Conservation (phyloP, 2,797 vertebrate genomes). For the Pseudotriccus pelzelni region DNA sequence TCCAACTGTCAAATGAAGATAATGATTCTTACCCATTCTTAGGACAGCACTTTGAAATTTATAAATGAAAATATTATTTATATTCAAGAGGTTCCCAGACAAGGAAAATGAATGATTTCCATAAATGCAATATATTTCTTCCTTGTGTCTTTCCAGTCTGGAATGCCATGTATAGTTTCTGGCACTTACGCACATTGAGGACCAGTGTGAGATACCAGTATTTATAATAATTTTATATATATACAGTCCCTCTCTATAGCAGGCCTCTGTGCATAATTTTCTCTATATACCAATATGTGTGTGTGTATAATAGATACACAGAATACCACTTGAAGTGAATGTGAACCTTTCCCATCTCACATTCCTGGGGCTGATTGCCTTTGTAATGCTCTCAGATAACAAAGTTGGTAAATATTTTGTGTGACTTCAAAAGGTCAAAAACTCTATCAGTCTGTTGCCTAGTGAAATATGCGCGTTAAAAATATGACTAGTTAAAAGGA, state of each 20-base stretch:
- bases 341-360: neutral
- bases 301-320: neutral
- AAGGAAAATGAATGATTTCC: conserved; percentile 49
- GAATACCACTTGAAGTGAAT: neutral
- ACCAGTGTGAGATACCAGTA: neutral
- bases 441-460: neutral
- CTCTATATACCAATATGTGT: neutral
- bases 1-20: conserved; percentile 59
- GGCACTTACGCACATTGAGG: neutral
- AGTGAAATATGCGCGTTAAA: neutral
- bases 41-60: conserved; percentile 51
- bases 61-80: conserved; percentile 63
- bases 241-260: neutral
- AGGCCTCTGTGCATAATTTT: neutral
- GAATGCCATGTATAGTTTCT: neutral
- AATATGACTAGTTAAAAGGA: neutral
- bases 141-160: conserved; percentile 19
- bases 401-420: neutral
- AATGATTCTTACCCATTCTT: conserved; percentile 59
- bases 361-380: neutral
- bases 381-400: neutral
- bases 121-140: conserved; percentile 45
- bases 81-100: conserved; percentile 50
- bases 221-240: neutral
- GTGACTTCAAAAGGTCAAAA: neutral